Evolutionary conservation across 2,113 vertebrate genomes (phyloP).

Genomic region (Hypomesus transpacificus): DNA sequence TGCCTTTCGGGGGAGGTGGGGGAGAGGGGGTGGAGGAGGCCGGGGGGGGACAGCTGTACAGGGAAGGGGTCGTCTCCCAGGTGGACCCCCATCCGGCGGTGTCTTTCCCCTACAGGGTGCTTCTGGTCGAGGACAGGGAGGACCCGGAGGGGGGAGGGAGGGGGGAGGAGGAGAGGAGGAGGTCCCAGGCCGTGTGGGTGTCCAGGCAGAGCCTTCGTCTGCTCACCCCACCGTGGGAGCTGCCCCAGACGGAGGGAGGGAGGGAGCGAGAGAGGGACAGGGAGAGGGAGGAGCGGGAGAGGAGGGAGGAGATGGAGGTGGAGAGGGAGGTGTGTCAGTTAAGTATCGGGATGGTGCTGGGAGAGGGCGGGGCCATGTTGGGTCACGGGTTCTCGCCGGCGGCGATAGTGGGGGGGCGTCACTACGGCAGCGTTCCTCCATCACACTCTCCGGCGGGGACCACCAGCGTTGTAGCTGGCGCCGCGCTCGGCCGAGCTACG

Average conservation of each 20-base stretch:
- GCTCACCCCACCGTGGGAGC: constrained; percentile 78
- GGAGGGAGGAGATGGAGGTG: constrained; percentile 72
- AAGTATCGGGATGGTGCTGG: constrained; percentile 76
- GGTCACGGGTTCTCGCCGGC: constrained; percentile 54
- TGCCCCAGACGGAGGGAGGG: constrained; percentile 62
- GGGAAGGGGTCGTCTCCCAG: constrained; percentile 79
- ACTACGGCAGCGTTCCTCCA: constrained; percentile 50
- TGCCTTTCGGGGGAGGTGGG: constrained; percentile 74
- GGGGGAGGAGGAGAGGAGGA: constrained; percentile 50
- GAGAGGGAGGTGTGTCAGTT: constrained; percentile 82
- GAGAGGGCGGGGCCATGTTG: constrained; percentile 38
- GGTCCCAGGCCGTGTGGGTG: constrained; percentile 76
- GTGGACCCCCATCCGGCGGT: constrained; percentile 78
- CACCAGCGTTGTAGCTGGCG: constrained; percentile 28
- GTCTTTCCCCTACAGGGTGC: constrained; percentile 82
- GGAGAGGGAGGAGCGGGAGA: constrained; percentile 73
- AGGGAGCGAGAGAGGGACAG: constrained; percentile 63
- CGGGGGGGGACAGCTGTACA: constrained; percentile 64
- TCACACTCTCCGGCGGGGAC: constrained; percentile 50
- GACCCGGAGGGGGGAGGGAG: constrained; percentile 27
- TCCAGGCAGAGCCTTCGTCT: constrained; percentile 81
- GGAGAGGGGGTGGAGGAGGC: constrained; percentile 69
- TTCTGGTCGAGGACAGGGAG: constrained; percentile 53
- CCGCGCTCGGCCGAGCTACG: constrained; percentile 27
- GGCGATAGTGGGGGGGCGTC: constrained; percentile 43